A percentile compares a stretch with the other conserved stretches of the same genome.
Conservation (phyloP, 2,888 invertebrate genomes). For the Anthoptus insignis region DNA sequence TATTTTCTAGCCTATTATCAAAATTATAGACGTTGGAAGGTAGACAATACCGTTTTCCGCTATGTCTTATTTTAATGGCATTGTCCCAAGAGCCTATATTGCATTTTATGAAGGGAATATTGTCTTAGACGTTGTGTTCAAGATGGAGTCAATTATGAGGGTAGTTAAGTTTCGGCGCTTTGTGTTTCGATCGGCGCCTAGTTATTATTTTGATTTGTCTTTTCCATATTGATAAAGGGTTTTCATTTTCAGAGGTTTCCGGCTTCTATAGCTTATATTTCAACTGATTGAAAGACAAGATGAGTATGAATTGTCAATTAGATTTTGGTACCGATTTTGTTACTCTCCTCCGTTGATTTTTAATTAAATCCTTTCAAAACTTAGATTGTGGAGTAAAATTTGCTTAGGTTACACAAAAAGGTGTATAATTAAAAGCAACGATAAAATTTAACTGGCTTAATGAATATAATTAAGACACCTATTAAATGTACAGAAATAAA, state of each 20-base stretch:
- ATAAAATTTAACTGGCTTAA: no score
- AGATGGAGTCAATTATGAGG: conserved; percentile 53
- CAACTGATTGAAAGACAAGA: neutral
- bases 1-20: conserved; percentile 85
- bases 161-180: conserved; percentile 50
- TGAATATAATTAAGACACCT: no score
- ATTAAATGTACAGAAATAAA: no score
- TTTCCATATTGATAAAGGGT: conserved; percentile 23
- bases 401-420: no score
- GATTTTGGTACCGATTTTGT: no score
- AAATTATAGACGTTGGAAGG: conserved; percentile 78
- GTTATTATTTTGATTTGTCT: conserved; percentile 36
- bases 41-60: conserved; percentile 65
- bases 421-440: no score
- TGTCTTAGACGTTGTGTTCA: conserved; percentile 63
- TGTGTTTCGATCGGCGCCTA: conserved; percentile 39
- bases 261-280: neutral
- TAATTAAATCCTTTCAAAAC: no score
- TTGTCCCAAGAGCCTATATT: conserved; percentile 69
- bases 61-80: conserved; percentile 79
- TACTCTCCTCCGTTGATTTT: no score
- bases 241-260: conserved; percentile 16
- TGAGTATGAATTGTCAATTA: neutral
- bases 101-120: conserved; percentile 71
- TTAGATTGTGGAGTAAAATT: no score